Evolutionary conservation across 2,888 invertebrate species (phyloP).

Genomic region (Argyra leucocephala): DNA sequence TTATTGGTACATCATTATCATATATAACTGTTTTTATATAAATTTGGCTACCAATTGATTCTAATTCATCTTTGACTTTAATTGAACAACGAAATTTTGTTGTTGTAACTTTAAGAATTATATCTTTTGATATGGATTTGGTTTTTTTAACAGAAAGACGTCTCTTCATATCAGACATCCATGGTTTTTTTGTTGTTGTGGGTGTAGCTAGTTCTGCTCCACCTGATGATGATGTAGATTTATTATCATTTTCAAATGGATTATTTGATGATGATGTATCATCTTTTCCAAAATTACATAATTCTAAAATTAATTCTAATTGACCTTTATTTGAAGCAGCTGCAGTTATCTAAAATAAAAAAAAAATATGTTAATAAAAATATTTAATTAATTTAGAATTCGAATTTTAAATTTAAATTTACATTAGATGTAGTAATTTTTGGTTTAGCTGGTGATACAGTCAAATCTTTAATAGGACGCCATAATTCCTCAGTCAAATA

Average conservation of each 20-base stretch:
- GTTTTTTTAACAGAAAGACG: slow-evolving; percentile 33
- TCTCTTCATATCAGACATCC: slow-evolving; percentile 37
- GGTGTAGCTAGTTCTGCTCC: slow-evolving; percentile 13
- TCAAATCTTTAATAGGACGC: slow-evolving; percentile 42
- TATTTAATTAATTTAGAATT: not conserved
- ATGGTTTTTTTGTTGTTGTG: slow-evolving; percentile 24
- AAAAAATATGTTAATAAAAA: not conserved
- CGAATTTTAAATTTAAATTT: slow-evolving; percentile 13
- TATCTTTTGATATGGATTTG: slow-evolving; percentile 24
- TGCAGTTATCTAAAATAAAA: slow-evolving; percentile 29
- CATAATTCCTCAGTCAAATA: slow-evolving; percentile 40
- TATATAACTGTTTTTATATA: slow-evolving; percentile 69
- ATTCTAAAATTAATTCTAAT: slow-evolving; percentile 38
- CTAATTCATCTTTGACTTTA: slow-evolving; percentile 42
- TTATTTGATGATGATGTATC: not conserved
- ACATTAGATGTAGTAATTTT: slow-evolving; percentile 8
- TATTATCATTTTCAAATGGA: slow-evolving; percentile 1
- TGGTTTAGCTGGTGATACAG: slow-evolving; percentile 17
- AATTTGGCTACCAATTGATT: slow-evolving; percentile 47
- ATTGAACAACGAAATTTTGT: slow-evolving; percentile 41
- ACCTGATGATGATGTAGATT: slow-evolving; percentile 15
- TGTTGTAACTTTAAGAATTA: slow-evolving; percentile 35
- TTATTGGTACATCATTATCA: slow-evolving; percentile 53
- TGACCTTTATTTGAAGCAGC: slow-evolving; percentile 39
- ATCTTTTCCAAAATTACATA: slow-evolving; percentile 29